These are phyloP conservation scores for Sminthurides aquaticus DNA, from an alignment of 2,888 invertebrate species.

Conservation along the genomic window DNA sequence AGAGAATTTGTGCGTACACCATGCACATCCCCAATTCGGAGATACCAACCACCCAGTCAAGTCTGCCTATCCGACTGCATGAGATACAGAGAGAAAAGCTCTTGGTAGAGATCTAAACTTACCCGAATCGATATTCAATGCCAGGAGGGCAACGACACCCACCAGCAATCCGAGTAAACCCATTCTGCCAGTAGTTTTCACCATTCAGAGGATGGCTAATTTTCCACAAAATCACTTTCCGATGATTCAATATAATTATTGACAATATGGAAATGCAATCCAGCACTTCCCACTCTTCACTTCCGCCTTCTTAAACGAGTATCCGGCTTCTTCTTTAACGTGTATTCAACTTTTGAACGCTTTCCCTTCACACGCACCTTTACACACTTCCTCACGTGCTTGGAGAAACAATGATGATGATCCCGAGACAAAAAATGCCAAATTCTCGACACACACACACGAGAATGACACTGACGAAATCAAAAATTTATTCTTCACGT, in stretches of 20 bases:
- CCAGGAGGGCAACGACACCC: slow-evolving; percentile 43
- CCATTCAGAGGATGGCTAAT: slow-evolving; percentile 2
- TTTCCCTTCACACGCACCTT: background rate
- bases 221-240: background rate
- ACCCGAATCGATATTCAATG: slow-evolving; percentile 43
- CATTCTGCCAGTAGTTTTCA: slow-evolving; percentile 1
- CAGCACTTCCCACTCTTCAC: background rate
- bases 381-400: background rate
- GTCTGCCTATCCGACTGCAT: background rate
- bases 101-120: slow-evolving; percentile 28
- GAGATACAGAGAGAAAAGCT: too few species aligned
- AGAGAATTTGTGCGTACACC: background rate
- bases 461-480: background rate
- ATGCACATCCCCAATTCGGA: background rate
- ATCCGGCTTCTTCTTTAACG: background rate
- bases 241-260: background rate
- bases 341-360: background rate
- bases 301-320: background rate
- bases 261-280: background rate
- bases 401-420: background rate
- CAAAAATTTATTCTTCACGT: background rate
- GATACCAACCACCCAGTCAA: background rate
- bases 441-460: too few species aligned
- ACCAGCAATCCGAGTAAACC: slow-evolving; percentile 33
- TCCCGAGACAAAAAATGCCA: too few species aligned